A percentile compares a stretch with the other conserved stretches of the same genome.
These are phyloP conservation scores for Anagrus nilaparvatae DNA, from an alignment of 1,140 invertebrate species.

Conservation along the genomic window DNA sequence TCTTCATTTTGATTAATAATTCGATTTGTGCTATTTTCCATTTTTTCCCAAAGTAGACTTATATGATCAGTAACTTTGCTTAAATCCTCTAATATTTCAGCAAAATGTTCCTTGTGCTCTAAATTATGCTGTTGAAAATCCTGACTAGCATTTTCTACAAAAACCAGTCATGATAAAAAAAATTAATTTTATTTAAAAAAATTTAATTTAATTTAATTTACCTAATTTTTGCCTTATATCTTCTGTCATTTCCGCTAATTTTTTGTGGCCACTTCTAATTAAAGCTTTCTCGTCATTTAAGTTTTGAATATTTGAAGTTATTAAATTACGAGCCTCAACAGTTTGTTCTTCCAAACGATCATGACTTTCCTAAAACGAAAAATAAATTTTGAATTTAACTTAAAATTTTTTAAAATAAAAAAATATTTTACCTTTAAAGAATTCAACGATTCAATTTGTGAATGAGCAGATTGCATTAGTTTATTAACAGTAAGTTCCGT, in stretches of 20 bases:
- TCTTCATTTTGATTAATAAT: slow-evolving; percentile 44
- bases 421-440: slow-evolving; percentile 34
- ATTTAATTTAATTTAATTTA: slow-evolving; percentile 21
- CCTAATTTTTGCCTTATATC: slow-evolving; percentile 47
- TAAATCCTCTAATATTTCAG: slow-evolving; percentile 47
- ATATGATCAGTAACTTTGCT: slow-evolving; percentile 44
- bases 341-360: slow-evolving; percentile 43
- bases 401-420: neutral
- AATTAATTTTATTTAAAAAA: neutral
- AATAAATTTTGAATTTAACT: no score
- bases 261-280: slow-evolving; percentile 47
- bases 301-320: slow-evolving; percentile 46
- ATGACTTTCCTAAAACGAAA: slow-evolving; percentile 41
- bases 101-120: slow-evolving; percentile 42
- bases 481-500: slow-evolving; percentile 58
- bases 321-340: slow-evolving; percentile 40
- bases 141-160: slow-evolving; percentile 39
- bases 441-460: slow-evolving; percentile 30
- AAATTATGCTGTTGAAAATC: slow-evolving; percentile 40
- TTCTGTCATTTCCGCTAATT: slow-evolving; percentile 45
- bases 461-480: slow-evolving; percentile 45
- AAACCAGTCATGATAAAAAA: slow-evolving; percentile 14
- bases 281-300: slow-evolving; percentile 50
- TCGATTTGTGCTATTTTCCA: slow-evolving; percentile 38
- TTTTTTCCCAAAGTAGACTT: slow-evolving; percentile 44